Evolutionary conservation across 2,113 vertebrate species (phyloP), one percentile per base, ranked within the genome.

Genomic region (Corynorhinus townsendii): DNA sequence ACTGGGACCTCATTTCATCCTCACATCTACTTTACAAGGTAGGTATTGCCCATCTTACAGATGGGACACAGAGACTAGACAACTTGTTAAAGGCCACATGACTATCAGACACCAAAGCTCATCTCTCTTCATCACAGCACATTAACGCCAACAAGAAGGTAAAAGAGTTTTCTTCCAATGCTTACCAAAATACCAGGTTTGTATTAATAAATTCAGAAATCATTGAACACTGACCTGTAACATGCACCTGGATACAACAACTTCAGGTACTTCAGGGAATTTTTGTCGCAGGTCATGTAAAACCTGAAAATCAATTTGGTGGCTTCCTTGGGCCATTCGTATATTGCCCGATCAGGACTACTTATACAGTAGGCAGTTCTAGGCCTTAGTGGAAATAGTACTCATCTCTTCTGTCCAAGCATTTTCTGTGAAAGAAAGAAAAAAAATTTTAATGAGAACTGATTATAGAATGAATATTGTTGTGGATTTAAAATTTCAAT

Each of bases 251-350:
- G 99, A 99, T n/a, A 99, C 99, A 97, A 99, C 99, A 98, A 99
- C 99, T 98, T 99, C 99, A 96, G 99, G 99, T 97, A 99, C 99
- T 98, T 99, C 99, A 97, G 99, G 99, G 98, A 99, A 99, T 98
- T 99, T 99, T 98, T 99, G 99, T 96, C 99, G 99, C 99, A 99
- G 99, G 99, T 99, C 99, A 98, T 99, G 99, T 98, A 99, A 99
- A 99, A 99, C 99, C 99, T 99, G 99, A 99, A 98, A 99, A 98
- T 99, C 99, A 99, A 99, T 99, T 98, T 99, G 99, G 97, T 99
- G 99, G 99, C 98, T 99, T 99, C 99, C 99, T 99, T 99, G 99
- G 99, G 99, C 99, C 99, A 99, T 99, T 99, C 99, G 99, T 99
- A 98, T 99, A 98, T 98, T 99, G 98, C 99, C 99, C 98, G 98